Percentiles rank a stretch among this genome's conserved stretches.
These are phyloP conservation scores for Carollia perspicillata DNA, from an alignment of 2,113 vertebrate genomes.

Conservation along the genomic window DNA sequence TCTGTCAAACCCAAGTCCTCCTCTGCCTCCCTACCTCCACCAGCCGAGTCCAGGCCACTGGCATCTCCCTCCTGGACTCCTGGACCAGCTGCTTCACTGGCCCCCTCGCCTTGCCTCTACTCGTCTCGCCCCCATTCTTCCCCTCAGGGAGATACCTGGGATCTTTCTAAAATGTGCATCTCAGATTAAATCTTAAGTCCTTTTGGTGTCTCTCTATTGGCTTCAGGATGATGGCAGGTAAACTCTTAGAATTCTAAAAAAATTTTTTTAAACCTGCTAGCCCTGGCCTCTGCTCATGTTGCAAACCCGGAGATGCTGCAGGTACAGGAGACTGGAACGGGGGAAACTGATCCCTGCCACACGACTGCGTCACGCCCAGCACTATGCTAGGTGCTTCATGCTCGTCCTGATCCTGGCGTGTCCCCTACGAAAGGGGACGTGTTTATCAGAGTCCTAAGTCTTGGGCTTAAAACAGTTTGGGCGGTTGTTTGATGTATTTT, in stretches of 20 bases:
- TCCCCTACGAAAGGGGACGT: neutral
- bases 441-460: neutral
- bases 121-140: neutral
- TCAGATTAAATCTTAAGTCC: neutral
- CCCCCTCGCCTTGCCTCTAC: neutral
- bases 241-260: neutral
- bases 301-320: neutral
- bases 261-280: neutral
- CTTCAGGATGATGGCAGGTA: neutral
- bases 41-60: neutral
- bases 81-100: neutral
- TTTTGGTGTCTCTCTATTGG: neutral
- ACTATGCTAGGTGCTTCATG: neutral
- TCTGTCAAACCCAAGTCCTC: neutral
- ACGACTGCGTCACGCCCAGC: fast-evolving
- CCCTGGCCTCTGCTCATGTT: neutral
- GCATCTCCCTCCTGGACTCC: neutral
- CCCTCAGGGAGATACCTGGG: too few species aligned
- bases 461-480: neutral
- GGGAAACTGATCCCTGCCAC: neutral
- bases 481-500: neutral
- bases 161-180: neutral
- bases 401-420: neutral
- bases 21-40: neutral
- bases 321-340: fast-evolving